Percentiles rank a stretch among this genome's conserved stretches.
These are phyloP conservation scores for Xylota segnis DNA, from an alignment of 2,888 invertebrate genomes.

Conservation along the genomic window DNA sequence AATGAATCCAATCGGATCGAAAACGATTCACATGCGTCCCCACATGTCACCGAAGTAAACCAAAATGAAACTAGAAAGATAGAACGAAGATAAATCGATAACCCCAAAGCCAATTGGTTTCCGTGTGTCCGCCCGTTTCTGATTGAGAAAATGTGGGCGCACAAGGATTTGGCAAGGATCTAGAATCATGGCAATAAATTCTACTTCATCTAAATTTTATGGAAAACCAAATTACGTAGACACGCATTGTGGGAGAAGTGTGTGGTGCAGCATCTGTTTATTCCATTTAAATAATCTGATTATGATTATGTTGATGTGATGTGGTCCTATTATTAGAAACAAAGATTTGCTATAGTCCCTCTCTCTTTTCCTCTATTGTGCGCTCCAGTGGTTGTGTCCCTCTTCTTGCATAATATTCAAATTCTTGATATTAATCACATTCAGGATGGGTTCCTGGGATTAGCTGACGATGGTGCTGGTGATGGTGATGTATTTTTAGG, in stretches of 20 bases:
- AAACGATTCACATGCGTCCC: neutral
- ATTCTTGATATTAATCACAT: slow-evolving; percentile 27
- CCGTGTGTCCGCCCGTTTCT: slow-evolving; percentile 6
- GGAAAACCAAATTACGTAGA: neutral
- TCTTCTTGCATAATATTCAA: neutral
- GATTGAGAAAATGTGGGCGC: neutral
- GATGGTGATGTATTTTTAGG: slow-evolving; percentile 19
- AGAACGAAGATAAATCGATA: slow-evolving; percentile 28
- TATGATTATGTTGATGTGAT: slow-evolving; percentile 45
- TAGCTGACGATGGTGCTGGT: neutral
- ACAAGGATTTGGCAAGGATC: neutral
- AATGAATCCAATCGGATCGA: neutral
- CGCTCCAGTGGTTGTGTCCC: neutral
- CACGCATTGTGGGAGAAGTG: slow-evolving; percentile 4
- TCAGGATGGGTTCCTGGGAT: neutral
- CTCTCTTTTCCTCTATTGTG: neutral
- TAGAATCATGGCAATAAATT: slow-evolving; percentile 29
- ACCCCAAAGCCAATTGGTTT: slow-evolving; percentile 16
- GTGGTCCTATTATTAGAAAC: slow-evolving; percentile 25
- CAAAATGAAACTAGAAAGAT: neutral
- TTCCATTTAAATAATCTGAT: slow-evolving; percentile 57
- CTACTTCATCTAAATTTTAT: slow-evolving; percentile 2
- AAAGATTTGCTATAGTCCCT: neutral
- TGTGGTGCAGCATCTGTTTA: slow-evolving; percentile 46
- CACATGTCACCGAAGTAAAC: neutral